phyloP scores from a whole-genome alignment of 2,113 vertebrate genomes.

The Piaya cayana region DNA sequence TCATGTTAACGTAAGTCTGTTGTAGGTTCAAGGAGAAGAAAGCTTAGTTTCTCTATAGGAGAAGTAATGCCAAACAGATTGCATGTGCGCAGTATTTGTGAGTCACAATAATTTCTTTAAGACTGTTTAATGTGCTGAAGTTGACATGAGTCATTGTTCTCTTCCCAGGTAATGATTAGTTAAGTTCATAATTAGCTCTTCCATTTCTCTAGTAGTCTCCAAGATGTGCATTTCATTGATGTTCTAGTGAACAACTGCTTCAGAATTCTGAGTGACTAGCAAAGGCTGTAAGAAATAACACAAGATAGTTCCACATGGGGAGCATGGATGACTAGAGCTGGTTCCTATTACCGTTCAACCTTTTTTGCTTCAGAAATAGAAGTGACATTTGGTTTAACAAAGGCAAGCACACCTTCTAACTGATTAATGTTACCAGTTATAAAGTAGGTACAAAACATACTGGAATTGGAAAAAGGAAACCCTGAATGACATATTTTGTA shows the following conservation, averaged over 20 bases:
- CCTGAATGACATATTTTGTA: not conserved
- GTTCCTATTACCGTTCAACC: not conserved
- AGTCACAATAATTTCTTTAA: conserved; percentile 19
- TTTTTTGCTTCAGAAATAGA: not conserved
- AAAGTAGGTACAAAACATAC: not conserved
- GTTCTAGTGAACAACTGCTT: not conserved
- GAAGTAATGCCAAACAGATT: not conserved
- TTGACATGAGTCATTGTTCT: conserved; percentile 46
- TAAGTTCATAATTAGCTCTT: conserved; percentile 50
- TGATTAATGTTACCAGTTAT: not conserved
- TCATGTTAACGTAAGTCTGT: not conserved
- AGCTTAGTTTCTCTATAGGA: not conserved
- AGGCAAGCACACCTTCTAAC: not conserved
- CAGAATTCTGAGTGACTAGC: conserved; percentile 28
- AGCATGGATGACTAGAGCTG: not conserved
- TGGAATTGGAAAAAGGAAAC: not conserved
- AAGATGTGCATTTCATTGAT: conserved; percentile 44
- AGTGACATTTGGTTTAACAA: not conserved
- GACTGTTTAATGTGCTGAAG: conserved; percentile 32
- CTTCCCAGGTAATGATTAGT: conserved; percentile 55
- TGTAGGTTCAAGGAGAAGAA: not conserved
- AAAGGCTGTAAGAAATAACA: not conserved
- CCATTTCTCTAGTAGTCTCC: conserved; percentile 28
- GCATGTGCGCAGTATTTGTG: not conserved
- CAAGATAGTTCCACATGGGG: not conserved